Evolutionary conservation across 2,888 invertebrate species (phyloP), one percentile per base, ranked within the genome.

Genomic region (Dasypogon diadema): DNA sequence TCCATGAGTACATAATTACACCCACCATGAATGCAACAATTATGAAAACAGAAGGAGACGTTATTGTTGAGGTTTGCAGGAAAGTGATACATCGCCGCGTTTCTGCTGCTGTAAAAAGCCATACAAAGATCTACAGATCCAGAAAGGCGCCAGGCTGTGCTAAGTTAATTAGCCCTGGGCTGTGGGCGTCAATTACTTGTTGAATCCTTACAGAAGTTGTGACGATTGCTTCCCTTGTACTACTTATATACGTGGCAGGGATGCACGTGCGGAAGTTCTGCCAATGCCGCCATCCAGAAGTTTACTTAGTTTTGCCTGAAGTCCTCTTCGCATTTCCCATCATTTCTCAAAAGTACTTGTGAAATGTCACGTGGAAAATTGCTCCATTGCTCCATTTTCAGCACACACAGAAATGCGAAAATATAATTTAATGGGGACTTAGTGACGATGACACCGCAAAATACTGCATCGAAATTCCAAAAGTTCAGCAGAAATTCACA

Each of bases 121-220:
- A 12, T 42, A 42, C 12, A 42, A 42, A 6, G 8, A n/a, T 1
- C n/a, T 42, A 30, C 3, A 30, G 42, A 3, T 12, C 12, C 2
- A 2, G 42, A n/a, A 42, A 1, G n/a, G 42, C 42, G 42, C 8
- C 42, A 42, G 42, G 60, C 37, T 37, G 18, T 60, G 37, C 37
- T 60, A 60, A 37, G 37, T 60, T 60, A 60, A 60, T 60, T 60
- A 60, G 18, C 60, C 21, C 18, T n/a, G 18, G 37, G 26, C 18
- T 60, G 60, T 37, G 21, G 60, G 10, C 37, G 60, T 18, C n/a
- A 37, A 60, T 60, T 60, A 60, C 60, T 60, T 60, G 60, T 60
- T 60, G 60, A 60, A 60, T 60, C 60, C 60, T 34, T 60, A 42
- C n/a, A 42, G 6, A 12, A 3, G 3, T n/a, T 12, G 10, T 42